Percentiles rank a stretch among this genome's conserved stretches.
Evolutionary conservation across 2,113 vertebrate genomes (phyloP).

Genomic region (Regulus satrapa): DNA sequence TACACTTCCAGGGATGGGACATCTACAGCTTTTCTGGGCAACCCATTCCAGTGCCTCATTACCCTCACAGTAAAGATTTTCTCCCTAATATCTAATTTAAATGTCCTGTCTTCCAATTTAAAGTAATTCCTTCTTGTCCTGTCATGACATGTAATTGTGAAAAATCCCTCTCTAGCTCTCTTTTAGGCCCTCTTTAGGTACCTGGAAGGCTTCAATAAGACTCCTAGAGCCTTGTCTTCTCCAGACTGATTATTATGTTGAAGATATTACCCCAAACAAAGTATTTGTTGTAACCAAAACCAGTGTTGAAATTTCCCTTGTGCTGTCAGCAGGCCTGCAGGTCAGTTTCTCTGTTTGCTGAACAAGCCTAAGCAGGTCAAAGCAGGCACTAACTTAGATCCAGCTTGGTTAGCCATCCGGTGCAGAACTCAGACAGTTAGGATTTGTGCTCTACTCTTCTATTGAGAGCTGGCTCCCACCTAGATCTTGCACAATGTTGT

Average conservation of each 20-base stretch:
- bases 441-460: neutral
- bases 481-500: neutral
- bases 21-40: neutral
- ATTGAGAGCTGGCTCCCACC: neutral
- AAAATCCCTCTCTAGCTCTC: neutral
- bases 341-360: neutral
- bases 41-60: neutral
- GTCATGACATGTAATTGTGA: neutral
- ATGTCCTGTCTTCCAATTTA: neutral
- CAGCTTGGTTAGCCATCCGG: neutral
- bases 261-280: neutral
- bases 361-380: neutral
- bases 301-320: neutral
- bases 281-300: neutral
- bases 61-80: neutral
- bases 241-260: neutral
- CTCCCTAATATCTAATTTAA: neutral
- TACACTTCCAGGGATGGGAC: neutral
- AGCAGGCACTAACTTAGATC: neutral
- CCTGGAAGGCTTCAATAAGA: neutral
- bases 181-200: neutral
- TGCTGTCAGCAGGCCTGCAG: neutral
- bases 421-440: neutral
- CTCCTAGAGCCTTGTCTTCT: neutral
- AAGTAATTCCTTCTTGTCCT: neutral